phyloP scores from a whole-genome alignment of 2,113 vertebrate species.

The Pachyramphus minor region DNA sequence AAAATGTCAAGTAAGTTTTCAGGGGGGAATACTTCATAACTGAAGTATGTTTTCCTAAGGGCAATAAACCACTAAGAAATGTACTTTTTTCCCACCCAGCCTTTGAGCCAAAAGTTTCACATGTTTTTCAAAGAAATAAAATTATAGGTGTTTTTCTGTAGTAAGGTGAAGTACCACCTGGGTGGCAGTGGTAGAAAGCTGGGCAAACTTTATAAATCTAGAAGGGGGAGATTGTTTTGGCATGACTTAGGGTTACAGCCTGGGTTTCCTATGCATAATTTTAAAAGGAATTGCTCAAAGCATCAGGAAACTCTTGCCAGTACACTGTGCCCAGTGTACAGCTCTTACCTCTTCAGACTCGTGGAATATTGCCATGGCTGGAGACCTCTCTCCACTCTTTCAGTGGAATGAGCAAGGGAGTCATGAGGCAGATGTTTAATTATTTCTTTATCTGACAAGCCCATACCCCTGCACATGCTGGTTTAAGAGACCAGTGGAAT shows the following conservation, averaged over 20 bases:
- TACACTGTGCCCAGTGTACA: neutral
- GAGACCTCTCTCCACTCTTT: neutral
- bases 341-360: neutral
- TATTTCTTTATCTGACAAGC: conserved; percentile 18
- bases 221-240: conserved; percentile 44
- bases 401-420: neutral
- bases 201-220: conserved; percentile 41
- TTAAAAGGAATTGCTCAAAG: conserved; percentile 47
- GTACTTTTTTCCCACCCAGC: conserved; percentile 30
- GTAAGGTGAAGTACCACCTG: conserved; percentile 50
- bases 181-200: conserved; percentile 48
- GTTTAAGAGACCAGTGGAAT: neutral
- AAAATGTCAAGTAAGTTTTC: conserved; percentile 71
- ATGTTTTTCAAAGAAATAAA: conserved; percentile 67
- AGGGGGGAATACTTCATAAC: conserved; percentile 67
- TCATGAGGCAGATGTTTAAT: neutral
- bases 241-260: neutral
- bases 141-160: conserved; percentile 62
- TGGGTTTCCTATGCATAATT: conserved; percentile 36
- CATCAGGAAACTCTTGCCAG: neutral
- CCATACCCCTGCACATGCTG: neutral
- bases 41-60: conserved; percentile 68
- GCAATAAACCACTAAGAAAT: conserved; percentile 63
- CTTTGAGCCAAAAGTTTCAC: conserved; percentile 62
- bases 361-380: neutral